Conservation (phyloP, 2,888 invertebrate genomes). For the Nemotelus pantherinus region DNA sequence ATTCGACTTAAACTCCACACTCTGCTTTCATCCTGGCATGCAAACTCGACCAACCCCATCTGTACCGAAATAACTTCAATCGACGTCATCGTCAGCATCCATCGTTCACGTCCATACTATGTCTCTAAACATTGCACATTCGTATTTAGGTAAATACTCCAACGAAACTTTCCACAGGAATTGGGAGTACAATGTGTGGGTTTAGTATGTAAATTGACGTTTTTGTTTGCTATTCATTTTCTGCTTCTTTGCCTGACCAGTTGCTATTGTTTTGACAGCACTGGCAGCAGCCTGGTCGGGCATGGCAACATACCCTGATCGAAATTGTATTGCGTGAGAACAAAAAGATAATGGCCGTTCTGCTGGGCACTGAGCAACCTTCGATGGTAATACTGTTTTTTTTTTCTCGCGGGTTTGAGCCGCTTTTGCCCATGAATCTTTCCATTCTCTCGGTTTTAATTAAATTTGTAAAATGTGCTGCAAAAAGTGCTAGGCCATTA, state of each 20-base stretch:
- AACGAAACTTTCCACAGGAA: slow-evolving; percentile 14
- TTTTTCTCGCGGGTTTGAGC: background rate
- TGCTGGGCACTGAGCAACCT: background rate
- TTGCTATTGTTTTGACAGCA: background rate
- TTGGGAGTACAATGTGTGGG: background rate
- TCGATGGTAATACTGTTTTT: background rate
- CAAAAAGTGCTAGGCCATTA: slow-evolving; percentile 13
- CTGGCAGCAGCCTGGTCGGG: too few relatives aligned
- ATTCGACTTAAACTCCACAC: background rate
- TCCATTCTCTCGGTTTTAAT: background rate
- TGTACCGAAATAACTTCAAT: too few relatives aligned
- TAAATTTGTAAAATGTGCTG: slow-evolving; percentile 19
- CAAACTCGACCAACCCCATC: too few relatives aligned
- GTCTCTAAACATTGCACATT: background rate
- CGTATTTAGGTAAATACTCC: slow-evolving; percentile 20
- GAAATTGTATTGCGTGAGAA: background rate
- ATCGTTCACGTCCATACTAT: too few relatives aligned
- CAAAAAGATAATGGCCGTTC: background rate
- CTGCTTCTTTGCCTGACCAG: slow-evolving; percentile 11
- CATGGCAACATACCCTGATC: too few relatives aligned
- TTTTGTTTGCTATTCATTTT: slow-evolving; percentile 33
- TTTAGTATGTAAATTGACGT: slow-evolving; percentile 32
- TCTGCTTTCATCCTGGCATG: background rate
- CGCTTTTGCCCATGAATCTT: too few relatives aligned
- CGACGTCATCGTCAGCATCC: too few relatives aligned